Conservation (phyloP, 2,888 invertebrate genomes). For the Sphecodes monilicornis region DNA sequence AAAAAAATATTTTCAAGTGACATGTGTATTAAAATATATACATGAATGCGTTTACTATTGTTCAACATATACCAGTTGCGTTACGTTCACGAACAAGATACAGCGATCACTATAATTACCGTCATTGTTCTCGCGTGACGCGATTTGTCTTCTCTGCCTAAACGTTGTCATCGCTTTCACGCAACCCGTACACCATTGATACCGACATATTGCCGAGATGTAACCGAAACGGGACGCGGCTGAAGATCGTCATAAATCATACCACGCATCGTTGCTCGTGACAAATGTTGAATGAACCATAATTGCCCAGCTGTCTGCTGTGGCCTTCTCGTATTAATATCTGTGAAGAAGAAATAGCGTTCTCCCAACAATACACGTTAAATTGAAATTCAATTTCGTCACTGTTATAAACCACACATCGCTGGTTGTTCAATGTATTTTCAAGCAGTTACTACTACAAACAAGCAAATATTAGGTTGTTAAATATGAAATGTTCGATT, state of each 20-base stretch:
- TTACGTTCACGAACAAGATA: slow-evolving; percentile 38
- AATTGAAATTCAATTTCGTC: neutral
- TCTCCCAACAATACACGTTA: neutral
- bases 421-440: neutral
- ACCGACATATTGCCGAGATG: slow-evolving; percentile 27
- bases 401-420: neutral
- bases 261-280: slow-evolving; percentile 20
- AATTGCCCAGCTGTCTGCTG: slow-evolving; percentile 24
- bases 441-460: neutral
- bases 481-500: neutral
- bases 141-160: slow-evolving; percentile 61
- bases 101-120: slow-evolving; percentile 62
- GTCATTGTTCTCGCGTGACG: slow-evolving; percentile 66
- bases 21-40: neutral
- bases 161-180: slow-evolving; percentile 53
- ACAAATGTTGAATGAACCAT: slow-evolving; percentile 45
- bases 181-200: slow-evolving; percentile 51
- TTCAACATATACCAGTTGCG: slow-evolving; percentile 43
- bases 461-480: too few relatives aligned
- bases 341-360: neutral
- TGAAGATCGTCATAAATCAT: slow-evolving; percentile 48
- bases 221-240: slow-evolving; percentile 28
- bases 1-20: too few relatives aligned
- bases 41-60: slow-evolving; percentile 9
- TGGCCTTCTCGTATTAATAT: slow-evolving; percentile 16